phyloP scores from a whole-genome alignment of 1,140 invertebrate species.

The Drosophila guanche region DNA sequence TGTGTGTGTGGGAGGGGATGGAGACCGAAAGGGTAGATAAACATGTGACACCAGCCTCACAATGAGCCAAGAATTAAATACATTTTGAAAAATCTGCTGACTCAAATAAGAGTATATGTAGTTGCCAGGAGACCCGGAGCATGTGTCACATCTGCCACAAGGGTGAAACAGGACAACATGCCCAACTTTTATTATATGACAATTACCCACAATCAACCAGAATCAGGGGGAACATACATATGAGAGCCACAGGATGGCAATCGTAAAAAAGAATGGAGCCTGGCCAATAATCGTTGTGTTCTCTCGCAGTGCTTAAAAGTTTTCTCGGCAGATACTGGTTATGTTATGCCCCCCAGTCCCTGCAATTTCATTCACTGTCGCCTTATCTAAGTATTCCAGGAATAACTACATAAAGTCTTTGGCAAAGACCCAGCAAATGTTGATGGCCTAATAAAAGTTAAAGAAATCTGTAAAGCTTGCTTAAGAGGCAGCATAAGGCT shows the following conservation, averaged over 20 bases:
- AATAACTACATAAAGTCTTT: too few relatives aligned
- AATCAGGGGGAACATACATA: constrained; percentile 51
- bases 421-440: too few relatives aligned
- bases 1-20: neutral
- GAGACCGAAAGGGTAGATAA: constrained; percentile 12
- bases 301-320: constrained; percentile 18
- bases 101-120: constrained; percentile 31
- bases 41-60: neutral
- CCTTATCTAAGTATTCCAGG: too few relatives aligned
- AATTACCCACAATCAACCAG: constrained; percentile 68
- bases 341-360: constrained; percentile 41
- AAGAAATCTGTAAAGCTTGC: too few relatives aligned
- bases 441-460: too few relatives aligned
- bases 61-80: neutral
- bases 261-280: constrained; percentile 70
- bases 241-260: constrained; percentile 42
- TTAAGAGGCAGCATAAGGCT: too few relatives aligned
- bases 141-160: constrained; percentile 8
- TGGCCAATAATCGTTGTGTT: constrained; percentile 63
- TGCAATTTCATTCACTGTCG: too few relatives aligned
- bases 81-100: constrained; percentile 55
- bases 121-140: constrained; percentile 23
- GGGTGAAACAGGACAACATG: constrained; percentile 18
- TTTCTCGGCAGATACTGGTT: constrained; percentile 21
- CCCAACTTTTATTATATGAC: constrained; percentile 71